Conservation (phyloP, 2,797 vertebrate species). For the Ctenochaetus hawaiiensis region DNA sequence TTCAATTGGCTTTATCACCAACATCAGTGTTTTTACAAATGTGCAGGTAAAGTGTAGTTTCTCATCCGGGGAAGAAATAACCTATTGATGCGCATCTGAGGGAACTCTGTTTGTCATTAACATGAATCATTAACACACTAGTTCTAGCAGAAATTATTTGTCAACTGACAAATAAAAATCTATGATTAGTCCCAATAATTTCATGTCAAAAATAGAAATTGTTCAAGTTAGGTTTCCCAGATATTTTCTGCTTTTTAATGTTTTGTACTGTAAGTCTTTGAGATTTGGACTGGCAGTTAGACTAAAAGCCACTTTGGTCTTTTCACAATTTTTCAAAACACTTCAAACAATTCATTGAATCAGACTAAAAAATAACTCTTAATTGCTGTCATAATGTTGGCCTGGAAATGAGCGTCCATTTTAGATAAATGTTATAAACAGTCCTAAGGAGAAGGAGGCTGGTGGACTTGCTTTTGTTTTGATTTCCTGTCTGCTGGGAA, state of each 20-base stretch:
- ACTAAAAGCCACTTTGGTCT: too few relatives aligned
- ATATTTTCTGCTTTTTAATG: background rate
- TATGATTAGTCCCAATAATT: background rate
- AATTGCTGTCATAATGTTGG: background rate
- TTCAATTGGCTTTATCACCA: background rate
- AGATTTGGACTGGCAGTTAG: too few relatives aligned
- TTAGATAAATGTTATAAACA: constrained; percentile 33
- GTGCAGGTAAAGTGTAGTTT: constrained; percentile 15
- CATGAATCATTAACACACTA: background rate
- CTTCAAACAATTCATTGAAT: background rate
- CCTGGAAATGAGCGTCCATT: constrained; percentile 14
- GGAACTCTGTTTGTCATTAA: background rate
- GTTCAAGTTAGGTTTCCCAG: too few relatives aligned
- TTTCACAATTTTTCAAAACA: too few relatives aligned
- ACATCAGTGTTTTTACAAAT: background rate
- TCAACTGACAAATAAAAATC: background rate
- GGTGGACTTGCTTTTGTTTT: constrained; percentile 69
- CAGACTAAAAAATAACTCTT: background rate
- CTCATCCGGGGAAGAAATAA: constrained; percentile 7
- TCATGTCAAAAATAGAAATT: background rate
- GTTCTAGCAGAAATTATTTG: background rate
- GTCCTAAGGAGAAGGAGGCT: constrained; percentile 29
- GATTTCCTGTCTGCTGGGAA: constrained; percentile 78
- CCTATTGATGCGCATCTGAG: background rate
- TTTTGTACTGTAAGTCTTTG: too few relatives aligned